Evolutionary conservation across 2,797 vertebrate species (phyloP).

Genomic region (Hylomyscus alleni): DNA sequence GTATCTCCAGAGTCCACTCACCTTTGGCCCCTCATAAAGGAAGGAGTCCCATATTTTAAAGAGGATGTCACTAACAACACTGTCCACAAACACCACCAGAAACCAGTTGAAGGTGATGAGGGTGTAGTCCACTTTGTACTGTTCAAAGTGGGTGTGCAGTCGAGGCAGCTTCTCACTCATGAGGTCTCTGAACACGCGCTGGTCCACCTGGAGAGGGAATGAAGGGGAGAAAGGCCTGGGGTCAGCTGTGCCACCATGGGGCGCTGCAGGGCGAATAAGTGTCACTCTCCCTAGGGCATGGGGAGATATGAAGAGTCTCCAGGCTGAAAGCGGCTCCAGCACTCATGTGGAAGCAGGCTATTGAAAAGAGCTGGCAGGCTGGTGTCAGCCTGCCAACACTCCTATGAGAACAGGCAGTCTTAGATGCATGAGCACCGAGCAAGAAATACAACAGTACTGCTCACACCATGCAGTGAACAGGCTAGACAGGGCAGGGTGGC

Average conservation of each 20-base stretch:
- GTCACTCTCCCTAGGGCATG: not conserved
- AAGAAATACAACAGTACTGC: not conserved
- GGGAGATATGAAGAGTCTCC: too few species aligned
- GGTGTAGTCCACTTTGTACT: conserved; percentile 96
- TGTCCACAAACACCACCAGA: conserved; percentile 98
- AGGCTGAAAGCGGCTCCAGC: not conserved
- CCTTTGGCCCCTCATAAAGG: conserved; percentile 98
- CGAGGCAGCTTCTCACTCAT: conserved; percentile 97
- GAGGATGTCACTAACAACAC: conserved; percentile 97
- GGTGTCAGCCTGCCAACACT: not conserved
- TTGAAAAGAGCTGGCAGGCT: not conserved
- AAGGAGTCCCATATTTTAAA: conserved; percentile 99
- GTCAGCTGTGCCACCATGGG: too few species aligned
- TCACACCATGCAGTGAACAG: not conserved
- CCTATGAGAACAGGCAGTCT: not conserved
- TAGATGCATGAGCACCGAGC: not conserved
- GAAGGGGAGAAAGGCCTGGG: not conserved
- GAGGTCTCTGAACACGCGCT: conserved; percentile 98
- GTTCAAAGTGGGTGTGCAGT: conserved; percentile 96
- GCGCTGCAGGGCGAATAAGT: not conserved
- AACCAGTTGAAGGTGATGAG: conserved; percentile 99
- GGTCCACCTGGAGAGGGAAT: conserved; percentile 93
- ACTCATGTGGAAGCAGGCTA: not conserved
- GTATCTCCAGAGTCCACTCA: conserved; percentile 79
- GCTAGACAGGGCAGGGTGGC: not conserved